Base-by-base conservation (phyloP, 2,113 vertebrate genomes). In the Corvus hawaiiensis region DNA sequence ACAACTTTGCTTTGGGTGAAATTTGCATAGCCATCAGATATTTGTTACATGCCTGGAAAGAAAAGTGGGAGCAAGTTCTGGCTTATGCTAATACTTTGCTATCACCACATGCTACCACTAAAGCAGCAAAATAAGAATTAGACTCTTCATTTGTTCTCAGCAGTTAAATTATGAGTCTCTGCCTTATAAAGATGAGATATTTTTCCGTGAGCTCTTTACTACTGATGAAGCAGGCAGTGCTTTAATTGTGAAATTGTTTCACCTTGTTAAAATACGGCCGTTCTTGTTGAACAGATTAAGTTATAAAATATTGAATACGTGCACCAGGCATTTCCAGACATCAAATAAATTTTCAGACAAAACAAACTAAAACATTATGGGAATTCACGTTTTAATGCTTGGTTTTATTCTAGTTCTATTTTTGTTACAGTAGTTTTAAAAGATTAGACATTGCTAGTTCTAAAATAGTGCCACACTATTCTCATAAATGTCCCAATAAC, bases 221-320 rank as follows among this genome's bases (percentile, higher is more conserved):
- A 61, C 73, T 89, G 88, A 93, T 90, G 83, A 92, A 93, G 83
- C 79, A 94, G 94, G 62, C 78, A 85, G 72, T 75, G 66, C 93
- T 95, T 97, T 97, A 95, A 96, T 96, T 9, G 8, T 92, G 94
- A 97, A 95, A 81, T 92, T 79, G 77, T 91, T 98, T 86, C 96
- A 96, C 96, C 93, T 97, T 97, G 92, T 96, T 97, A 97, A 95
- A 94, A 96, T 95, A 92, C 79, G 84, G 64, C 83, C 0, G 0
- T 69, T 96, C 92, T 97, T 95, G 94, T 96, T 77, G 93, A 96
- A 96, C 96, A 97, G 97, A 97, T 96, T 94, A 97, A 90, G 92
- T 97, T 96, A 96, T 86, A 95, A 96, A 96, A 87, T 90, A 90
- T 58, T 94, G 77, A 97, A 91, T 96, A 94, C 16, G 32, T 87